Evolutionary conservation across 1,140 invertebrate species (phyloP), one percentile per base, ranked within the genome.

Genomic region (Phenacoccus solenopsis): DNA sequence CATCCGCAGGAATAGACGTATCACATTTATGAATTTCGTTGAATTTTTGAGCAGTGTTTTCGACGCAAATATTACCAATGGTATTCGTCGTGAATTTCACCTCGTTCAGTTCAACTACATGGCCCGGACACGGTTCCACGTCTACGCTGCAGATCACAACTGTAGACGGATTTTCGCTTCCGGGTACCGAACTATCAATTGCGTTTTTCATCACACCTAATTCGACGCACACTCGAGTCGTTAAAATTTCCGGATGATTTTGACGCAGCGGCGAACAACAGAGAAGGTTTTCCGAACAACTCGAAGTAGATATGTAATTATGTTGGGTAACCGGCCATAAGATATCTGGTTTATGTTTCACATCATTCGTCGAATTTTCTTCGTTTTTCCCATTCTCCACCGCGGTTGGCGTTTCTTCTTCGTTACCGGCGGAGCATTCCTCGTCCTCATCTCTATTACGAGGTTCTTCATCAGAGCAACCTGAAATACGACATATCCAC

Each of bases 91-190:
- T 49, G 16, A 49, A 49, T 49, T 49, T 49, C 4, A 49, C 38
- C 20, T 49, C 38, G 16, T 49, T 49, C 16, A 49, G 16, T 49
- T 49, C 38, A 49, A 49, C 16, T n/a, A 49, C 20, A 16, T 49
- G 64, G 25, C 32, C 28, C 24, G 32, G 56, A 21, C 70, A 75
- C 0, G 76, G 75, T 67, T 77, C 76, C 5, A 77, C 75, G 57
- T 78, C 77, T 0, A 77, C 77, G 61, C 75, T 77, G 69, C 77
- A 78, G 16, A 77, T 61, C 7, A 78, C 73, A n/a, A 77, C 73
- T 1, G 76, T 75, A 4, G 76, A 75, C 1, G 68, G n/a, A 56
- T 59, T 25, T 2, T 25, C 32, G 13, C 59, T 49, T 5, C n/a
- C 25, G 0, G 74, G 22, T 24, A 69, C 70, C 7, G 71, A 4